Base-by-base conservation (phyloP, 2,113 vertebrate genomes). In the Procavia capensis region DNA sequence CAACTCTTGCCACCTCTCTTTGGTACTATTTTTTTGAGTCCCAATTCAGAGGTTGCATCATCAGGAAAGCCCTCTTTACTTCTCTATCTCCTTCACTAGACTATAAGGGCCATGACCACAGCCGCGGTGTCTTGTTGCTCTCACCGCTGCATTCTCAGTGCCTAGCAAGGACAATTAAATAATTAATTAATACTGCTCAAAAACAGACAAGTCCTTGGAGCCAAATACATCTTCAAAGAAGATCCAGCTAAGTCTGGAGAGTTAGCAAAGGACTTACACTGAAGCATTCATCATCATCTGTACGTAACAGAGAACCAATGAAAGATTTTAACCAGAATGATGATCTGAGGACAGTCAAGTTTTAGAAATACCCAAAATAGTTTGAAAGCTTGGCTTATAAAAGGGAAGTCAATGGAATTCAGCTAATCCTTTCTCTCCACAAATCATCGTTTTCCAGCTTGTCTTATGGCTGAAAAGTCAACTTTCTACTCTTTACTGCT, bases 141-240 rank as follows among this genome's bases (percentile, higher is more conserved):
- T 91, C 75, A 36, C 29, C 31, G 1, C 8, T 57, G 27, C 57
- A 41, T 64, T 70, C 34, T 34, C n/a, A n/a, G n/a, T n/a, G n/a
- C n/a, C n/a, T n/a, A n/a, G n/a, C n/a, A n/a, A n/a, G n/a, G 47
- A 70, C n/a, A 72, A 39, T n/a, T 70, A 7, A 45, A 86, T 68
- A 50, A 64, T 64, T 47, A 39, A 50, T 85, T 90, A 76, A 85
- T 80, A 83, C 47, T 85, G 19, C 16, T 83, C 66, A 91, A 79
- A 6, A 41, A 39, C n/a, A 93, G 59, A 72, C 78, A 95, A 93
- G 22, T 34, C 45, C 25, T 82, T 85, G 54, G 54, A 91, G 39
- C 13, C 59, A 87, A 85, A 72, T 70, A n/a, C 6, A 83, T 27
- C 63, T 82, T 88, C 81, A 94, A 59, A 36, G 19, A 92, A 87